These are phyloP conservation scores for Aviceda subcristata DNA, from an alignment of 2,113 vertebrate species.

Conservation along the genomic window DNA sequence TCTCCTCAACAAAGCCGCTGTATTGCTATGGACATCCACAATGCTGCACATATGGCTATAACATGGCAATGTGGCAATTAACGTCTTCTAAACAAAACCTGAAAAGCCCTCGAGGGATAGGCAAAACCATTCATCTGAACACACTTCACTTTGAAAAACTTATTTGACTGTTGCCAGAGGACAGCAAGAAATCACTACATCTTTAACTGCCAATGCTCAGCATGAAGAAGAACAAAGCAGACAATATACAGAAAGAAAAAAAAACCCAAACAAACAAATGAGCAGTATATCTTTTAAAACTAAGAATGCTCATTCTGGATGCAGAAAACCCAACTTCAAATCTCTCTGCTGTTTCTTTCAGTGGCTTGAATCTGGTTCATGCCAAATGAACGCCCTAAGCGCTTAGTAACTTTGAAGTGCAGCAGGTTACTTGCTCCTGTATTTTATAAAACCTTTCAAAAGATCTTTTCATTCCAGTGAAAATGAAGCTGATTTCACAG, in stretches of 20 bases:
- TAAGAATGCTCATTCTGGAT: neutral
- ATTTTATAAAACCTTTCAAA: constrained; percentile 21
- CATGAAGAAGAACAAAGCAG: neutral
- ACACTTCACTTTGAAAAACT: neutral
- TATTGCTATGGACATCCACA: neutral
- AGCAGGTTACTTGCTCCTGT: neutral
- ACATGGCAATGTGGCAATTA: neutral
- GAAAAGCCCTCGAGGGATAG: neutral
- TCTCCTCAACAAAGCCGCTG: neutral
- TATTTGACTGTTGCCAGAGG: neutral
- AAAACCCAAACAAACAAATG: no score
- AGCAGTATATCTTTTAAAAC: neutral
- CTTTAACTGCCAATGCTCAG: neutral
- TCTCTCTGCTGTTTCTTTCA: neutral
- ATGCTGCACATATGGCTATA: neutral
- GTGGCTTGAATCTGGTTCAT: neutral
- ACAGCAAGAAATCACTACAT: neutral
- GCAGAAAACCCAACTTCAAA: neutral
- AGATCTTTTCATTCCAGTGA: neutral
- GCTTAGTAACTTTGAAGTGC: neutral
- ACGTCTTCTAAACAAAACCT: neutral
- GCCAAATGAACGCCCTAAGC: neutral
- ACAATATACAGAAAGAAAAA: neutral
- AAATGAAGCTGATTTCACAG: constrained; percentile 32
- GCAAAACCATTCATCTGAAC: neutral